phyloP scores from a whole-genome alignment of 2,888 invertebrate genomes.

The Alloscopus bannaensis region DNA sequence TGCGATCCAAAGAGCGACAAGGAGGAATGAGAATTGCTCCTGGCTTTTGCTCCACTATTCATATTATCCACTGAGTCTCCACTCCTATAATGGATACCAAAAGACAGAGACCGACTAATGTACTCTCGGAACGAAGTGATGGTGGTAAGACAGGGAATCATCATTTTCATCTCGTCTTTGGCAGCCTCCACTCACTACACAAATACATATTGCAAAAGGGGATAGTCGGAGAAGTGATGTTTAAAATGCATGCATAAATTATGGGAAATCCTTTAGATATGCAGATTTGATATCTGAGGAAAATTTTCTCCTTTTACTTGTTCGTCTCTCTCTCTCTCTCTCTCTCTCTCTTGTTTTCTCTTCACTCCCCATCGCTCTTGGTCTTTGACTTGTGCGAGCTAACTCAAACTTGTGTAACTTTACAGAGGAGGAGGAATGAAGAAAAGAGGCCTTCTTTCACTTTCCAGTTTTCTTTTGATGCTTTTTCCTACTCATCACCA shows the following conservation, averaged over 20 bases:
- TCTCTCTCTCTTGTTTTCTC: no score
- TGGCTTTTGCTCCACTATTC: slow-evolving; percentile 31
- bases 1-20: slow-evolving; percentile 39
- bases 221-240: slow-evolving; percentile 43
- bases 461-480: no score
- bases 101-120: slow-evolving; percentile 3
- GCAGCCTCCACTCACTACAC: background rate
- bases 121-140: no score
- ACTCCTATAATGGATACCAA: background rate
- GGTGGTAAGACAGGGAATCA: no score
- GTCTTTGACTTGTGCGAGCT: no score
- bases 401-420: no score
- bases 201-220: background rate
- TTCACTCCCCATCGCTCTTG: no score
- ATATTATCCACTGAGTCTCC: slow-evolving; percentile 4
- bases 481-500: no score
- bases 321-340: no score
- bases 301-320: no score
- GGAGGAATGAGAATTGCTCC: slow-evolving; percentile 42
- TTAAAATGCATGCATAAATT: slow-evolving; percentile 73
- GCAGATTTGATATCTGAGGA: slow-evolving; percentile 70
- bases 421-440: no score
- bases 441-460: no score
- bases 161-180: slow-evolving; percentile 15
- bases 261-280: slow-evolving; percentile 72